A percentile compares a stretch with the other conserved stretches of the same genome.
These are phyloP conservation scores for Elysia chlorotica DNA, from an alignment of 1,140 invertebrate genomes.

Conservation along the genomic window DNA sequence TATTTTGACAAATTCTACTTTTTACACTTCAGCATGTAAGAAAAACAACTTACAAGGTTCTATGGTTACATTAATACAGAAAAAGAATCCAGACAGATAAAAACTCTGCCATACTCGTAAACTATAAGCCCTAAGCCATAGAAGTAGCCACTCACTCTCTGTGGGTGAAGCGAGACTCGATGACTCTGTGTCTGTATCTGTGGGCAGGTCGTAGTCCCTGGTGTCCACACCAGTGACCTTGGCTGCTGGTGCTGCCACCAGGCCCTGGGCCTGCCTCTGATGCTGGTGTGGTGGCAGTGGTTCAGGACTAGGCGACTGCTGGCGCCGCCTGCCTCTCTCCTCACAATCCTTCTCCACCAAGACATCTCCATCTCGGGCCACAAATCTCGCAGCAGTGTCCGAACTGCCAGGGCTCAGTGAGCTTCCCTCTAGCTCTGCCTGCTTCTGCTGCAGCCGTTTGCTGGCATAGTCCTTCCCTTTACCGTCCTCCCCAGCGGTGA, in stretches of 20 bases:
- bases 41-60: background rate
- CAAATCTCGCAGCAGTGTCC: too few species aligned
- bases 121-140: background rate
- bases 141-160: constrained; percentile 33
- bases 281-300: background rate
- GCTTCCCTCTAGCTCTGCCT: too few species aligned
- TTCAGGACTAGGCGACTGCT: constrained; percentile 15
- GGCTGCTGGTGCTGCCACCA: too few species aligned
- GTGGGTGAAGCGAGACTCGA: constrained; percentile 42
- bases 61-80: too few species aligned
- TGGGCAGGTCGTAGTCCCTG: constrained; percentile 45
- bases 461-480: too few species aligned
- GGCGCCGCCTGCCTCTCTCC: too few species aligned
- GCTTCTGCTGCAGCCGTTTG: too few species aligned
- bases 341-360: too few species aligned
- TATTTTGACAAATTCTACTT: background rate
- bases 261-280: background rate
- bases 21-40: background rate
- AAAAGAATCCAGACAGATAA: too few species aligned
- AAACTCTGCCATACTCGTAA: too few species aligned
- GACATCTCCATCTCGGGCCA: too few species aligned
- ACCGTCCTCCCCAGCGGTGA: background rate
- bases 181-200: constrained; percentile 48
- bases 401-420: too few species aligned
- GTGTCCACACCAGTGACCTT: constrained; percentile 30